Percentiles rank a stretch among this genome's conserved stretches.
phyloP scores from a whole-genome alignment of 2,797 vertebrate genomes.

The Rhinoraja longicauda region DNA sequence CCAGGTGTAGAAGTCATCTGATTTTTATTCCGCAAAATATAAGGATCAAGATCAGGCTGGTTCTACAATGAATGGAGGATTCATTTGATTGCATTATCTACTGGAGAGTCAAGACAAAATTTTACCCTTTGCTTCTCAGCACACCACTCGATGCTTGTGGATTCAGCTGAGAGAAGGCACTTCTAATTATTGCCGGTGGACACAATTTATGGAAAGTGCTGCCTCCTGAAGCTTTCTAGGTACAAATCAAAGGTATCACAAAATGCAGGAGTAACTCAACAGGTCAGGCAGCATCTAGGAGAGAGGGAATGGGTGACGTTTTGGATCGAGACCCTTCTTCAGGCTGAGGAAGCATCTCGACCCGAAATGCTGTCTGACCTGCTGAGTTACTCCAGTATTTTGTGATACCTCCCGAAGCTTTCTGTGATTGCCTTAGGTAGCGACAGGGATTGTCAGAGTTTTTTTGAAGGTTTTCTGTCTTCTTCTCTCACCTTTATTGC shows the following conservation, averaged over 20 bases:
- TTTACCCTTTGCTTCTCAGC: background rate
- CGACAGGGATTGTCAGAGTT: background rate
- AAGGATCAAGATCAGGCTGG: background rate
- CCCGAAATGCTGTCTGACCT: too few relatives aligned
- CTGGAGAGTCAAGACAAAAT: background rate
- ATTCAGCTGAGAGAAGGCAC: background rate
- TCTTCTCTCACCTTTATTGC: background rate
- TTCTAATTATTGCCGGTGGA: background rate
- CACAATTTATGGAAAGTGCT: background rate
- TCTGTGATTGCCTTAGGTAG: background rate
- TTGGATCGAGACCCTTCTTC: too few relatives aligned
- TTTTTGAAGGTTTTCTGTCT: background rate
- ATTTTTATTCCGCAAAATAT: background rate
- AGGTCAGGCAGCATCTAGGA: too few relatives aligned
- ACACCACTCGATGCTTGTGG: background rate
- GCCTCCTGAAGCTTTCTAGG: background rate
- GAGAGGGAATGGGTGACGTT: too few relatives aligned
- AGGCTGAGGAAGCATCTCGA: too few relatives aligned
- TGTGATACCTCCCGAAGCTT: too few relatives aligned
- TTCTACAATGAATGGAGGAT: background rate
- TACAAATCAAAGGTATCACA: too few relatives aligned
- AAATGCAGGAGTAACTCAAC: too few relatives aligned
- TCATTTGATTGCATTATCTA: background rate
- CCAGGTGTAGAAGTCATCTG: background rate
- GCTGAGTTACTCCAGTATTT: too few relatives aligned